Conservation (phyloP, 2,888 invertebrate genomes). For the Ceraclea dissimilis region DNA sequence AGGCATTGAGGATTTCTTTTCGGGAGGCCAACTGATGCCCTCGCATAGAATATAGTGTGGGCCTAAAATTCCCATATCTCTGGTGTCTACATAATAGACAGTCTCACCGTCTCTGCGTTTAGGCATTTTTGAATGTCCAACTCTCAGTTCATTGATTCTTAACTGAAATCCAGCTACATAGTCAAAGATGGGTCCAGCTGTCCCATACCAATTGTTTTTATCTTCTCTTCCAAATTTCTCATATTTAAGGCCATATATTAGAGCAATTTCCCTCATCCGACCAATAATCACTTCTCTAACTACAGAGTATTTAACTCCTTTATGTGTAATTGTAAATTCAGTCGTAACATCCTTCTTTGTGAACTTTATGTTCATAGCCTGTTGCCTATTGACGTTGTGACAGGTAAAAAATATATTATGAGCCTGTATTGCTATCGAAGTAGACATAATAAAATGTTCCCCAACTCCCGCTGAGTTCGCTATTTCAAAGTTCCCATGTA, state of each 20-base stretch:
- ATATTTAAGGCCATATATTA: neutral
- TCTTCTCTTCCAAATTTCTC: neutral
- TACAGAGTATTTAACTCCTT: neutral
- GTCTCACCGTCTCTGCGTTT: neutral
- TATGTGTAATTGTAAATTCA: neutral
- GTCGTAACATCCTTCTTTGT: neutral
- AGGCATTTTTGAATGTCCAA: slow-evolving; percentile 6
- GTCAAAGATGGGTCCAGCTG: slow-evolving; percentile 2
- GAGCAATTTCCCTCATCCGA: neutral
- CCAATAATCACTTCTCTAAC: neutral
- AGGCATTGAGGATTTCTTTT: slow-evolving; percentile 7
- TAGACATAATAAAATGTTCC: neutral
- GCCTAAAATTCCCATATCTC: neutral
- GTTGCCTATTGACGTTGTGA: neutral
- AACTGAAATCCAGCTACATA: neutral
- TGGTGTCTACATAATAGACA: neutral
- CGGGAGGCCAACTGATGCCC: slow-evolving; percentile 7
- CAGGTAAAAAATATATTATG: slow-evolving; percentile 1
- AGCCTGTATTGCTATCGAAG: neutral
- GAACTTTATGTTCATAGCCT: neutral
- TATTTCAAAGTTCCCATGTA: neutral
- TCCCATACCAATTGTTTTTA: slow-evolving; percentile 1
- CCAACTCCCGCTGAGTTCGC: neutral
- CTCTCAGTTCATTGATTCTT: neutral
- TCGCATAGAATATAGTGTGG: neutral